A percentile compares a stretch with the other conserved stretches of the same genome.
Conservation (phyloP, 64 coral and sea anemone species). For the Stichodactyla helianthus region DNA sequence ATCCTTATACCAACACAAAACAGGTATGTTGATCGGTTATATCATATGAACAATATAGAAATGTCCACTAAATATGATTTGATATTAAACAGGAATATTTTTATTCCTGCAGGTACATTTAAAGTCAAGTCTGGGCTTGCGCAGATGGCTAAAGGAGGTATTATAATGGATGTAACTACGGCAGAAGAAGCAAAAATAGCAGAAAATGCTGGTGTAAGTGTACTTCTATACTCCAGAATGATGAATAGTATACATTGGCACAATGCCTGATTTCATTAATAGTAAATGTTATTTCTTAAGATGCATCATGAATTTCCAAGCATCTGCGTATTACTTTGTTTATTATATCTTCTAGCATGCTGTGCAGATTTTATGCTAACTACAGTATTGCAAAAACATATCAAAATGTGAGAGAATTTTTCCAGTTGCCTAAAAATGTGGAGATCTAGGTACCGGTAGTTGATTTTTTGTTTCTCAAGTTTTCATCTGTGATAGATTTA, state of each 20-base stretch:
- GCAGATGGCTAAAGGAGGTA: slow-evolving; percentile 95
- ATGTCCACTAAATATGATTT: not conserved
- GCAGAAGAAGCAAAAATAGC: slow-evolving; percentile 79
- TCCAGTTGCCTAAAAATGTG: too few relatives aligned
- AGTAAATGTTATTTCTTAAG: too few relatives aligned
- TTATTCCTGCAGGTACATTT: slow-evolving; percentile 63
- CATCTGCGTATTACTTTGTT: too few relatives aligned
- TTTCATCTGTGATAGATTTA: too few relatives aligned
- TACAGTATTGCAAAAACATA: too few relatives aligned
- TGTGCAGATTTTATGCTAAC: too few relatives aligned
- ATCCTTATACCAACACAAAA: slow-evolving; percentile 22
- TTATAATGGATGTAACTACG: slow-evolving; percentile 96
- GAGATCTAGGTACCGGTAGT: too few relatives aligned
- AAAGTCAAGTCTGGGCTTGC: slow-evolving; percentile 91
- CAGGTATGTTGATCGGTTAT: not conserved
- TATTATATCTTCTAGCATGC: too few relatives aligned
- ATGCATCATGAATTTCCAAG: too few relatives aligned
- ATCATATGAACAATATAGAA: not conserved
- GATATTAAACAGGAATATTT: not conserved
- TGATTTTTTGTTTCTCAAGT: too few relatives aligned
- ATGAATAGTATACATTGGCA: not conserved
- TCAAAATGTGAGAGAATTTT: too few relatives aligned
- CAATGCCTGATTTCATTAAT: too few relatives aligned
- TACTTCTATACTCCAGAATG: not conserved
- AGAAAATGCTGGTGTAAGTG: slow-evolving; percentile 87